Conservation (phyloP, 53 echinoderm and acorn worm species). For the Antedon mediterranea region DNA sequence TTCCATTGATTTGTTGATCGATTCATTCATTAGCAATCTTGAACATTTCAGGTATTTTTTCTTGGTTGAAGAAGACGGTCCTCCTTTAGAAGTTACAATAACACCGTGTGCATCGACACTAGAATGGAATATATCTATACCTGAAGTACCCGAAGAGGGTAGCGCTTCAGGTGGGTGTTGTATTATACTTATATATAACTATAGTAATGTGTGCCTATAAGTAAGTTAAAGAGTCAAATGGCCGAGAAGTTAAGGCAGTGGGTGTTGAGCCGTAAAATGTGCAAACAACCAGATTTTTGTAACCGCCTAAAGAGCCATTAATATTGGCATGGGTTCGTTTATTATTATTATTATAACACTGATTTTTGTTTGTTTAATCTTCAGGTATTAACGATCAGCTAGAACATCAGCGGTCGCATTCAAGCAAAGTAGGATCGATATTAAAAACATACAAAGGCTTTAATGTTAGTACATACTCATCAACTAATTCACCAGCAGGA, state of each 20-base stretch:
- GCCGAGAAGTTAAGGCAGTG: no score
- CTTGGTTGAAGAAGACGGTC: slow-evolving; percentile 82
- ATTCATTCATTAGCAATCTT: no score
- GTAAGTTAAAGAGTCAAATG: no score
- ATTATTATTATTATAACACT: no score
- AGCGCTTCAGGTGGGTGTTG: slow-evolving; percentile 82
- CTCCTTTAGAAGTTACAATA: slow-evolving; percentile 71
- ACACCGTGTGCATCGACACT: slow-evolving; percentile 68
- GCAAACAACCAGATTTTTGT: no score
- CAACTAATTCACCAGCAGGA: slow-evolving; percentile 76
- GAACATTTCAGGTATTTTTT: slow-evolving; percentile 92
- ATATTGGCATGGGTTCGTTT: no score
- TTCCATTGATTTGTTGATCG: no score
- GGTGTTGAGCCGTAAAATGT: no score
- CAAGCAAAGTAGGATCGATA: slow-evolving; percentile 31
- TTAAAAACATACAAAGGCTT: slow-evolving; percentile 61
- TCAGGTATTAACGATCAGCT: slow-evolving; percentile 80
- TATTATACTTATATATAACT: no score
- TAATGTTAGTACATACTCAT: slow-evolving; percentile 49
- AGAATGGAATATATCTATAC: slow-evolving; percentile 68
- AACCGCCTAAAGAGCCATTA: no score
- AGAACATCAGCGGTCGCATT: slow-evolving; percentile 65
- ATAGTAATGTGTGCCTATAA: no score
- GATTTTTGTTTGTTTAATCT: neutral
- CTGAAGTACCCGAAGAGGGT: slow-evolving; percentile 82